Evolutionary conservation across 2,888 invertebrate genomes (phyloP).

Genomic region (Tenodera sinensis): DNA sequence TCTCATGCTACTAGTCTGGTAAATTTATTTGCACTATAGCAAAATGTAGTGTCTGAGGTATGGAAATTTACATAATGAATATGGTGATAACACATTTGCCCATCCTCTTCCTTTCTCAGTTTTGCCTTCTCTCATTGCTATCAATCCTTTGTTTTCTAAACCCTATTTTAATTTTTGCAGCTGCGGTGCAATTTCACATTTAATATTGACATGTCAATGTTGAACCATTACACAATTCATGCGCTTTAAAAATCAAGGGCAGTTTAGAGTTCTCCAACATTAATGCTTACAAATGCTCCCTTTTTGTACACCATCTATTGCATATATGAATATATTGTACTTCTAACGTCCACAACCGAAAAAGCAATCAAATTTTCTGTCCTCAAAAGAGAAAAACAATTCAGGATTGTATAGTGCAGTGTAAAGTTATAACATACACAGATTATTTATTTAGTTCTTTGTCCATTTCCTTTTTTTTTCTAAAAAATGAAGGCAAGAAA

Average conservation of each 20-base stretch:
- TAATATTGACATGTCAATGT: neutral
- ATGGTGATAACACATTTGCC: too few relatives aligned
- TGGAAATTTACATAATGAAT: too few relatives aligned
- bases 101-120: neutral
- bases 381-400: neutral
- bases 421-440: neutral
- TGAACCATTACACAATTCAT: neutral
- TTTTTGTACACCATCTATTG: neutral
- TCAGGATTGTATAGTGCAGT: neutral
- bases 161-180: too few relatives aligned
- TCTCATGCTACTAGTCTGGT: too few relatives aligned
- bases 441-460: neutral
- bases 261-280: neutral
- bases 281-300: neutral
- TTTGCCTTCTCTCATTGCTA: neutral
- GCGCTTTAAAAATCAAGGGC: neutral
- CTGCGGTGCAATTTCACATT: neutral
- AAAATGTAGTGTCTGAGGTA: too few relatives aligned
- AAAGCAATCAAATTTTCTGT: neutral
- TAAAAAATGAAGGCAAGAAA: neutral
- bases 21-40: too few relatives aligned
- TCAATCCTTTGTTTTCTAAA: neutral
- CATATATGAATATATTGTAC: neutral
- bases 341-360: neutral
- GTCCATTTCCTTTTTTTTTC: neutral